These are phyloP conservation scores for Chaitophorus viminalis DNA, from an alignment of 2,888 invertebrate species.

Conservation along the genomic window DNA sequence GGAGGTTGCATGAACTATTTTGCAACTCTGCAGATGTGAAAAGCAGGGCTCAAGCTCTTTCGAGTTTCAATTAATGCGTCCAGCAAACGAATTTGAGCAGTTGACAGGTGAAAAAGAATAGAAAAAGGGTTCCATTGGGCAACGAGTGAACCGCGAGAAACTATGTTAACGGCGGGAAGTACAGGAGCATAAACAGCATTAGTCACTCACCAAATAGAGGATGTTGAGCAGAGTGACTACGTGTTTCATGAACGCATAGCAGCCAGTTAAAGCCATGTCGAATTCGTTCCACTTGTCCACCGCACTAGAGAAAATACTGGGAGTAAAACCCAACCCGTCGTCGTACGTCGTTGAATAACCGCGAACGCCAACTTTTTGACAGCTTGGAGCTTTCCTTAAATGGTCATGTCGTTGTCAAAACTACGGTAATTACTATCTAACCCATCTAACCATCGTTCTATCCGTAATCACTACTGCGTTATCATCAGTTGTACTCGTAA, in stretches of 20 bases:
- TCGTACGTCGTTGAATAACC: too few species aligned
- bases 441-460: neutral
- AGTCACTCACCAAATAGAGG: conserved; percentile 75
- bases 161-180: neutral
- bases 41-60: too few species aligned
- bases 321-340: too few species aligned
- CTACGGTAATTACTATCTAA: neutral
- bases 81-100: too few species aligned
- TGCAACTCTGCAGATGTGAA: too few species aligned
- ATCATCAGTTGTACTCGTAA: neutral
- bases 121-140: neutral
- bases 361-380: conserved; percentile 24
- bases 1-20: too few species aligned
- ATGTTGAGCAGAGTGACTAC: conserved; percentile 78
- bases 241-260: conserved; percentile 78
- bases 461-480: neutral
- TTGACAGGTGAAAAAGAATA: neutral
- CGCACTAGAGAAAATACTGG: too few species aligned
- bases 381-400: conserved; percentile 49
- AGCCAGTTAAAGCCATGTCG: conserved; percentile 76
- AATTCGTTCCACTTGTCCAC: too few species aligned
- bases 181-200: too few species aligned
- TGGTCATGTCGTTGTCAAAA: conserved; percentile 56
- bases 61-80: too few species aligned
- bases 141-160: neutral